Conservation (phyloP, 2,113 vertebrate genomes). For the Oncorhynchus gorbuscha region DNA sequence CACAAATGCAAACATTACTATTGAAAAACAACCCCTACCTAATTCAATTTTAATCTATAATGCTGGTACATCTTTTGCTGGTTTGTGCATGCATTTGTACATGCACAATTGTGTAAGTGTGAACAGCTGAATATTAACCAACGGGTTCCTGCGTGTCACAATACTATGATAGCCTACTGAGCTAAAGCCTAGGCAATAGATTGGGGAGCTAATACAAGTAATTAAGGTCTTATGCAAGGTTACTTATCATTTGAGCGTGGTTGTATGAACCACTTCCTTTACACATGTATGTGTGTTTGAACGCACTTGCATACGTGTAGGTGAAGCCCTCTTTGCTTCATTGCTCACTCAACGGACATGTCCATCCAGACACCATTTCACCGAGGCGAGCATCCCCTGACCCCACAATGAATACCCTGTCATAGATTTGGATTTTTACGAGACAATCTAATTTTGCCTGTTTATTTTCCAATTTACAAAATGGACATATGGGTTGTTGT, state of each 20-base stretch:
- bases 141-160: too few species aligned
- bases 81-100: not conserved
- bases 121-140: not conserved
- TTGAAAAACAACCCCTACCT: not conserved
- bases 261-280: too few species aligned
- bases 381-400: slow-evolving; percentile 4
- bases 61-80: not conserved
- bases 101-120: not conserved
- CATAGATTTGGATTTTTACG: slow-evolving; percentile 9
- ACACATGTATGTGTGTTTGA: not conserved
- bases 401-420: not conserved
- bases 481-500: not conserved
- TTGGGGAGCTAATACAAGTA: too few species aligned
- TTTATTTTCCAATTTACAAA: slow-evolving; percentile 9
- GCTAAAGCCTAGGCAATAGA: too few species aligned
- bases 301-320: not conserved
- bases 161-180: too few species aligned
- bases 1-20: not conserved
- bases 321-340: not conserved
- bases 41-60: not conserved
- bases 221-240: too few species aligned
- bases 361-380: too few species aligned
- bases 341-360: slow-evolving; percentile 14
- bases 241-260: too few species aligned
- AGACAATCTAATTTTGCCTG: slow-evolving; percentile 8